A percentile compares a stretch with the other conserved stretches of the same genome.
phyloP scores from a whole-genome alignment of 2,113 vertebrate genomes.

The Urocolius indicus region DNA sequence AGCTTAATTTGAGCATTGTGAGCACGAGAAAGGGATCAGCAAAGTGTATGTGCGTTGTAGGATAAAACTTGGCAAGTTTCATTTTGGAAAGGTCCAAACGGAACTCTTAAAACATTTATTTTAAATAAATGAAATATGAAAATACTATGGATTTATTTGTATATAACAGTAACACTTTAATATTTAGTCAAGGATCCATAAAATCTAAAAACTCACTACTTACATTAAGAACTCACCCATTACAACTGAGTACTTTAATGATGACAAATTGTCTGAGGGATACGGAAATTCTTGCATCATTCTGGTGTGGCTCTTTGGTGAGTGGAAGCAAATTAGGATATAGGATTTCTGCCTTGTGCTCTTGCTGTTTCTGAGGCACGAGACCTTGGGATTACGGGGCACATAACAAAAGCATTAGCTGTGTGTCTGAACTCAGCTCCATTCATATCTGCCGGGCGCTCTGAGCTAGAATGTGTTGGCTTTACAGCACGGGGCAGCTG shows the following conservation, averaged over 20 bases:
- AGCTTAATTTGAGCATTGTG: background rate
- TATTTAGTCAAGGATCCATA: conserved; percentile 44
- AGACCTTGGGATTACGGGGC: background rate
- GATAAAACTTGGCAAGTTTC: background rate
- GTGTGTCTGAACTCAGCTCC: background rate
- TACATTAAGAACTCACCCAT: conserved; percentile 41
- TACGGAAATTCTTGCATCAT: background rate
- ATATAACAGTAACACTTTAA: conserved; percentile 55
- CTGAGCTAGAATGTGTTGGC: rapidly evolving
- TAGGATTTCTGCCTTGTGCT: background rate
- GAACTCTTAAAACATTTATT: conserved; percentile 27
- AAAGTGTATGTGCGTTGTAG: background rate
- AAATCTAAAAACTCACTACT: conserved; percentile 43
- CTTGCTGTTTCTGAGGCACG: background rate
- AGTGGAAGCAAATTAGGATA: background rate
- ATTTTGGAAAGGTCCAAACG: background rate
- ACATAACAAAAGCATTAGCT: background rate
- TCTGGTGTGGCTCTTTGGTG: background rate
- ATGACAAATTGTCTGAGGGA: background rate
- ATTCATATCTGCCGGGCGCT: background rate
- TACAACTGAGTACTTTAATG: conserved; percentile 37
- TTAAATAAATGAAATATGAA: conserved; percentile 59
- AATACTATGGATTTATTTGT: conserved; percentile 50
- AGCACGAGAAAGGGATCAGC: background rate
- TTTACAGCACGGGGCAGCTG: background rate